Evolutionary conservation across 1,140 invertebrate genomes (phyloP), one percentile per base, ranked within the genome.

Genomic region (Parasteatoda tepidariorum): DNA sequence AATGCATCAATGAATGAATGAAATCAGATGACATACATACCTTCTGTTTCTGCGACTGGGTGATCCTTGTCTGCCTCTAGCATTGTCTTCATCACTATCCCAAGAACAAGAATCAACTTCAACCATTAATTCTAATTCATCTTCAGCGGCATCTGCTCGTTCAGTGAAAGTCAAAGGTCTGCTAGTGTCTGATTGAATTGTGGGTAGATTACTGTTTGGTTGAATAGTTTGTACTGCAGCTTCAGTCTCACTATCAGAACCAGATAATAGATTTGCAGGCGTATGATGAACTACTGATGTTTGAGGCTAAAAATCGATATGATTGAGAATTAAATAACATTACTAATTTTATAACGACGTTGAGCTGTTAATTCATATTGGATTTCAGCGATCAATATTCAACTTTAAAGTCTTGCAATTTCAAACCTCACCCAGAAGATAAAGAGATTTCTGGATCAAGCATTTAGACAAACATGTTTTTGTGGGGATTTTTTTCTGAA

Each of bases 211-310:
- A 13, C 22, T 9, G 33, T 78, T 78, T 1, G 59, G 75, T 22
- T 67, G 38, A 18, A 78, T 38, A n/a, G 75, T 30, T 7, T 78
- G 38, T 11, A 78, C 13, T 15, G 34, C 75, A 38, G 41, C 55
- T 7, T 78, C 75, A 33, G 64, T 67, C n/a, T 78, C 75, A 67
- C 75, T 78, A 22, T 78, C 75, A 57, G 62, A 67, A 71, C 38
- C n/a, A n/a, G n/a, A n/a, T n/a, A n/a, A n/a, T n/a, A n/a, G 57
- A 7, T 24, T 68, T 3, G 34, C 64, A 18, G n/a, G 34, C 18
- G 7, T 38, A 28, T 68, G 33, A 41, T 5, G 13, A 15, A 9
- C 22, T 48, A n/a, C n/a, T n/a, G n/a, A n/a, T n/a, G n/a, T n/a
- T n/a, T n/a, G n/a, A n/a, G n/a, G n/a, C n/a, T n/a, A n/a, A n/a